These are phyloP conservation scores for Grammomys surdaster DNA, from an alignment of 2,113 vertebrate species.

Conservation along the genomic window DNA sequence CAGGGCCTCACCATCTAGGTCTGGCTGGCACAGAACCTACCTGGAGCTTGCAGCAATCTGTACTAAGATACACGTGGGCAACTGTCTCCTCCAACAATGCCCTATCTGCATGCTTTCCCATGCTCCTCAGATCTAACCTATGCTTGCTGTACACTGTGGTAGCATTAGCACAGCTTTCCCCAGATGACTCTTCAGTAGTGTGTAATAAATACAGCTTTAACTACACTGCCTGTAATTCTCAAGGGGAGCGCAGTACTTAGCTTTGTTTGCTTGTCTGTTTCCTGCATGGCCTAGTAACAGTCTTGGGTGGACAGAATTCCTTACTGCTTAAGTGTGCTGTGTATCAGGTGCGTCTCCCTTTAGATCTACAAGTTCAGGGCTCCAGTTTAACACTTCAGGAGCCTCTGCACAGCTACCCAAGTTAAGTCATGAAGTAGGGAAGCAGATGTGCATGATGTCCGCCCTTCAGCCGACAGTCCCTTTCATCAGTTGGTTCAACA, in stretches of 20 bases:
- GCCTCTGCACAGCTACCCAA: background rate
- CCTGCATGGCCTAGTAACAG: background rate
- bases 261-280: background rate
- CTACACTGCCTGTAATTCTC: conserved; percentile 19
- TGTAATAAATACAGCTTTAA: background rate
- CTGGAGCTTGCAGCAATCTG: background rate
- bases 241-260: conserved; percentile 28
- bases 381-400: background rate
- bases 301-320: background rate
- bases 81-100: background rate
- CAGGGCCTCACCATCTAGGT: background rate
- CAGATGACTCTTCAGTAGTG: conserved; percentile 23
- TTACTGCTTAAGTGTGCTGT: conserved; percentile 17
- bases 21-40: background rate
- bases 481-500: background rate
- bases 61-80: too few species aligned
- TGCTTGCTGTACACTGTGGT: background rate
- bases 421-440: background rate
- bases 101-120: background rate
- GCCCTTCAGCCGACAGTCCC: background rate
- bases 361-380: background rate
- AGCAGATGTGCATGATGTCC: background rate
- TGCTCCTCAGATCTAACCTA: conserved; percentile 41
- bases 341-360: background rate
- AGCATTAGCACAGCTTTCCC: background rate